A percentile compares a stretch with the other conserved stretches of the same genome.
Conservation (phyloP, 2,113 vertebrate genomes). For the Hypocryptadius cinnamomeus region DNA sequence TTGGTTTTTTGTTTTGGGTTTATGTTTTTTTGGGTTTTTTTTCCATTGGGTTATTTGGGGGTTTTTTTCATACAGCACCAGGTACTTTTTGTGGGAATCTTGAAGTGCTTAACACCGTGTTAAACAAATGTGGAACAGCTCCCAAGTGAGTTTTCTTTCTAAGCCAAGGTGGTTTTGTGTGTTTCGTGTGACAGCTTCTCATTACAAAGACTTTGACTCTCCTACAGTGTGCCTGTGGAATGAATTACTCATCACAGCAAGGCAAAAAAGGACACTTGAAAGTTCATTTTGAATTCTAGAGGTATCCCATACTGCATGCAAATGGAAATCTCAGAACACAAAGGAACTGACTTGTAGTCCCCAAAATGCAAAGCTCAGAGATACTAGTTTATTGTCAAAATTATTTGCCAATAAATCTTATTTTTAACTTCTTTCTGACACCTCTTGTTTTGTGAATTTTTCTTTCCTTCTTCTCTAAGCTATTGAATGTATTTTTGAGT, state of each 20-base stretch:
- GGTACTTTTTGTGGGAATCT: not conserved
- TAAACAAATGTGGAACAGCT: not conserved
- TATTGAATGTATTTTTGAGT: not conserved
- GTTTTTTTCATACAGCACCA: not conserved
- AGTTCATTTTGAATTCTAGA: not conserved
- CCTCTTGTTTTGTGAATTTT: not conserved
- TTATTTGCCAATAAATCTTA: slow-evolving; percentile 49
- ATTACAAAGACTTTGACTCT: not conserved
- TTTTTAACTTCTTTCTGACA: slow-evolving; percentile 45
- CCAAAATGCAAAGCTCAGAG: not conserved
- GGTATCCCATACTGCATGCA: not conserved
- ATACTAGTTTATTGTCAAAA: slow-evolving; percentile 18
- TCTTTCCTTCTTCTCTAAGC: not conserved
- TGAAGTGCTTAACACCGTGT: not conserved
- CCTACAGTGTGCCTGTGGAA: not conserved
- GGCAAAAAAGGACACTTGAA: not conserved
- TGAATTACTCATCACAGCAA: not conserved
- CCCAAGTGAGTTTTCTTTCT: not conserved
- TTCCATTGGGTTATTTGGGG: not conserved
- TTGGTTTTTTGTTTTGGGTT: not conserved
- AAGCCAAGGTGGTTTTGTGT: not conserved
- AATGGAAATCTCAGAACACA: not conserved
- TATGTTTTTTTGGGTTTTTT: not conserved
- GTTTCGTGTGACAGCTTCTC: not conserved
- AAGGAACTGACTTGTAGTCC: not conserved